Evolutionary conservation across 2,113 vertebrate genomes (phyloP).

Genomic region (Speoplatyrhinus poulsoni): DNA sequence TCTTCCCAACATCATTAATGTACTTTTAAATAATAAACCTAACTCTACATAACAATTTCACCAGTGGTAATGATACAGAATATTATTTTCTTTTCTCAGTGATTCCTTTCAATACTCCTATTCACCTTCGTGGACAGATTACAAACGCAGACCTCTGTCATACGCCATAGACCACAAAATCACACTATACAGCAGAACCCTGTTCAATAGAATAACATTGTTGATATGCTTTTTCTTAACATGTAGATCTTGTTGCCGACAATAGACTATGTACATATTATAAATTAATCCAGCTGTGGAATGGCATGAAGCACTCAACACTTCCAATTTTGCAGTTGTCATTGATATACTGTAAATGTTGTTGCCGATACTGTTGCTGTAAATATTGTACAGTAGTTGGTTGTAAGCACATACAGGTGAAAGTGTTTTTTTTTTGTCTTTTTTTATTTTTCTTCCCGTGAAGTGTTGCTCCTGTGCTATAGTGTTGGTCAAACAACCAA

Average conservation of each 20-base stretch:
- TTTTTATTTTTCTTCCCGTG: conserved; percentile 16
- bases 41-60: conserved; percentile 76
- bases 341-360: conserved; percentile 30
- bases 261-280: conserved; percentile 75
- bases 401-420: conserved; percentile 60
- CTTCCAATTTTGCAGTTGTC: conserved; percentile 53
- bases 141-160: conserved; percentile 46
- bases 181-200: conserved; percentile 78
- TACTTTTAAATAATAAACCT: conserved; percentile 77
- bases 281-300: conserved; percentile 72
- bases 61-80: conserved; percentile 72
- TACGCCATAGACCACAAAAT: conserved; percentile 70
- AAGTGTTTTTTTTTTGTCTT: conserved; percentile 41
- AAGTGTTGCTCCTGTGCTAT: conserved; percentile 77
- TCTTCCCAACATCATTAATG: conserved; percentile 61
- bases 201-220: conserved; percentile 76
- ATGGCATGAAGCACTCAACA: conserved; percentile 66
- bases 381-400: background rate
- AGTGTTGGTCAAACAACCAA: conserved; percentile 73
- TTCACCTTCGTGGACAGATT: conserved; percentile 19
- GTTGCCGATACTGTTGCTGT: conserved; percentile 53
- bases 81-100: conserved; percentile 68
- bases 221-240: conserved; percentile 78
- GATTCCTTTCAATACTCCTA: conserved; percentile 10
- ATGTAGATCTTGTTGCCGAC: conserved; percentile 70